Evolutionary conservation across 2,888 invertebrate species (phyloP), one percentile per base, ranked within the genome.

Genomic region (Oligia latruncula): DNA sequence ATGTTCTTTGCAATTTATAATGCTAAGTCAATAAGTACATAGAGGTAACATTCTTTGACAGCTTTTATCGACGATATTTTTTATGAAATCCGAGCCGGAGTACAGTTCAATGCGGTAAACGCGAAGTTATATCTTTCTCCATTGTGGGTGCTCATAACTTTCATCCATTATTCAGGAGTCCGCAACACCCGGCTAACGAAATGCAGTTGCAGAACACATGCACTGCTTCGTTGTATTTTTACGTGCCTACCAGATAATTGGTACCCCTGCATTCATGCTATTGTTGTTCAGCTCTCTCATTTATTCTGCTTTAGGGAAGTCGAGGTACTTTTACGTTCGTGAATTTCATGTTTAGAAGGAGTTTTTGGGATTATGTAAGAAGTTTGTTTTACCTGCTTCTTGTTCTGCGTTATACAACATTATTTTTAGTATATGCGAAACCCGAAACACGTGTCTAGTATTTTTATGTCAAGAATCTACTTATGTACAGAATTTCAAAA

Each of bases 121-220:
- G 60, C 49, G 67, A 67, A 77, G 80, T 79, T 83, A 72, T 79
- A 64, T 72, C 29, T 74, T 72, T 62, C 78, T 80, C 71, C 65
- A 80, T 84, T 85, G 81, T 87, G 65, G 55, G 79, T 40, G 80
- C 81, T 82, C 86, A 85, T 86, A 89, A 88, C 83, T 84, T 84
- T 78, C 82, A 84, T 85, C 71, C 77, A 85, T 89, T 89, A 89
- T 89, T 84, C 85, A 83, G 60, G 35, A 82, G 76, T 46, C 66
- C 70, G 73, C 84, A 75, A 82, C 82, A 83, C 80, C 60, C 74
- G 71, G 64, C 67, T 71, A 83, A 78, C 77, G 60, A 77, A 83
- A 83, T 80, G 71, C 80, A 81, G 74, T 78, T 80, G 71, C 75
- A 66, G 68, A 82, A 79, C 81, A 84, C 71, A 88, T 78, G 65